Base-by-base conservation (phyloP, 2,888 invertebrate species). In the Harpalus rufipes region DNA sequence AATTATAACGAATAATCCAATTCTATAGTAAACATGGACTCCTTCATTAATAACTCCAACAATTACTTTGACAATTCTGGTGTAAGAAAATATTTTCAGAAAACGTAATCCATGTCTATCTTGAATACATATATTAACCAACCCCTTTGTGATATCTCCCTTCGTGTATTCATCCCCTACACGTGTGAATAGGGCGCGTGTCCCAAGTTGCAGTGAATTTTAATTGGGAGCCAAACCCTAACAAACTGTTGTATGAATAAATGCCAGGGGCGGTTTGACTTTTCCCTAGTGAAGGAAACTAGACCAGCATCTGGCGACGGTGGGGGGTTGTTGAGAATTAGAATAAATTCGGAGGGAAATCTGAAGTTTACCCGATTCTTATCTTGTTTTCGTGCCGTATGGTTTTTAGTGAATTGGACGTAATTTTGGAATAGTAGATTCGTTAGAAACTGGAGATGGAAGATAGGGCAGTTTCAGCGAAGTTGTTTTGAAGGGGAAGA, bases 241-340 rank as follows among this genome's bases (percentile, higher is more conserved):
- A 83, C 74, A 83, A 76, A 59, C 83, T 59, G 72, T 83, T 83
- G 72, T 83, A 76, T 76, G 76, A 83, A 76, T 83, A 76, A 83
- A 83, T 32, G 32, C 74, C 10, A 61, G 7, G 76, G 39, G 83
- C 41, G 72, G 41, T 74, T 74, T 74, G 72, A 74, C 72, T 74
- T 74, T 74, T 74, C 72, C 72, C 72, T 25, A 74, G 72, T 74
- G 72, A 74, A 74, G 72, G 41, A 74, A 74, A 74, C 16, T 18
- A 41, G 72, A 41, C 18, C 14, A 41, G 72, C 72, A 74, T 74
- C 72, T 74, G 72, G 44, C 41, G 16, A 12, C 72, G 18, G 41
- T 14, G 16, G 72, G 41, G 44, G 41, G 72, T 74, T 74, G 68
- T 68, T 68, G 41, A 3, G 72, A 41, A 74, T 74, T 74, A 74